A percentile compares a stretch with the other conserved stretches of the same genome.
Conservation (phyloP, 2,113 vertebrate genomes). For the Zingel zingel region DNA sequence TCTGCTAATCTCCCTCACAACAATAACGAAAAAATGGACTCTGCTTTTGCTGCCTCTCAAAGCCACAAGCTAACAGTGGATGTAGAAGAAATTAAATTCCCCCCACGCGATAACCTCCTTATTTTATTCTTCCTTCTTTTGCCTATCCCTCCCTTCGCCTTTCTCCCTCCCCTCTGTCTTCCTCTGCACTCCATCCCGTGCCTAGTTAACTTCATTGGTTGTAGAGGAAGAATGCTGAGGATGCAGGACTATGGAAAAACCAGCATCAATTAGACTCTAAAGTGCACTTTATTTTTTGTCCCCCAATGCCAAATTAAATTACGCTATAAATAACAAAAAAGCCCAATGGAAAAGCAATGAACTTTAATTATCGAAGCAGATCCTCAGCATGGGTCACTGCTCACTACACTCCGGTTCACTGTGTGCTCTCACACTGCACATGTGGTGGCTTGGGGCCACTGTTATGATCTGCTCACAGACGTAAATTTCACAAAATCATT, state of each 20-base stretch:
- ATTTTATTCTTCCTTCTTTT: conserved; percentile 41
- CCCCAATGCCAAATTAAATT: conserved; percentile 82
- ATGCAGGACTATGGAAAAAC: conserved; percentile 70
- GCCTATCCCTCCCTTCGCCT: conserved; percentile 18
- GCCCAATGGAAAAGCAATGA: conserved; percentile 77
- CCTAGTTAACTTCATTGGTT: conserved; percentile 73
- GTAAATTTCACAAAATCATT: conserved; percentile 26
- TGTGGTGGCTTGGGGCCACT: conserved; percentile 17
- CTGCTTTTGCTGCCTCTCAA: conserved; percentile 62
- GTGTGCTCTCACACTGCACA: conserved; percentile 33
- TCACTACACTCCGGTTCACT: conserved; percentile 24
- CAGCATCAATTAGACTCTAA: conserved; percentile 81
- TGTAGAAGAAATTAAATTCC: conserved; percentile 73
- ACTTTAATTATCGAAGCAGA: conserved; percentile 80
- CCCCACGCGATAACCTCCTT: conserved; percentile 51
- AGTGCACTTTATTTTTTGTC: conserved; percentile 81
- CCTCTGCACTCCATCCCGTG: conserved; percentile 34
- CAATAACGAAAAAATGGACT: conserved; percentile 66
- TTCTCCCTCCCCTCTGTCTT: conserved; percentile 30
- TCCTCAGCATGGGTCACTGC: conserved; percentile 69
- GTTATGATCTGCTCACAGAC: conserved; percentile 32
- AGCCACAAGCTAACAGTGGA: conserved; percentile 69
- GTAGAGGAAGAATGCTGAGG: conserved; percentile 78
- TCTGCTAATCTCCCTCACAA: conserved; percentile 73
- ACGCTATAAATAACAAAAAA: conserved; percentile 76